Evolutionary conservation across 2,888 invertebrate genomes (phyloP), one percentile per base, ranked within the genome.

Genomic region (Nephrotoma appendiculata): DNA sequence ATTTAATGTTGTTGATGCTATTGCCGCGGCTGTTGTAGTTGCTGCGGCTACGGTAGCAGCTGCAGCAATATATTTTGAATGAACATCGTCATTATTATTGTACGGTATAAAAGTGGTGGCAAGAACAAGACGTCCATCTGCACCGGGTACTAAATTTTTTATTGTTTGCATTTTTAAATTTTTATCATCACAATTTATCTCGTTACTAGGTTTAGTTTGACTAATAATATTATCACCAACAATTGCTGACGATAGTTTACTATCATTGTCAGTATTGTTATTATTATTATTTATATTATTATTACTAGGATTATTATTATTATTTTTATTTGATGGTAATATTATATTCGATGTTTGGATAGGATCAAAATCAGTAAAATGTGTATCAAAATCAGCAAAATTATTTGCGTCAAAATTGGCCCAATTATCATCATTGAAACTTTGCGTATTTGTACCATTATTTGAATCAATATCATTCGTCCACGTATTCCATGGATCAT

Each of bases 351-450:
- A 71, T 71, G 71, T 71, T 44, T 44, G 19, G 44, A 85, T 85
- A 31, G 85, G 85, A 44, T 85, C 85, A 57, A 86, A 86, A 52
- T 57, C 86, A 15, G 86, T 43, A 83, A 91, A 91, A 87, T 91
- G 90, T 52, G 91, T 88, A 89, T 91, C 91, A 86, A 92, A 91
- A 87, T 91, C 91, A 52, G 91, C 91, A 89, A 91, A 91, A 87
- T 91, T 91, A 88, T 90, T 90, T 85, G 89, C 71, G 86, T 89
- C 87, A 87, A 91, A 91, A 42, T 90, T 90, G 6, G 89, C 89
- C 91, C 91, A 91, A 84, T 87, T 88, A 41, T 86, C 86, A 71
- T 71, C 71, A 71, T 71, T 71, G 31, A 71, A 71, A 19, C 43
- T 41, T n/a, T 41, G 19, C 44, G 83, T 48, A 86, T 86, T 86